Evolutionary conservation across 2,113 vertebrate species (phyloP), one percentile per base, ranked within the genome.

Genomic region (Orientallactaga bullata): DNA sequence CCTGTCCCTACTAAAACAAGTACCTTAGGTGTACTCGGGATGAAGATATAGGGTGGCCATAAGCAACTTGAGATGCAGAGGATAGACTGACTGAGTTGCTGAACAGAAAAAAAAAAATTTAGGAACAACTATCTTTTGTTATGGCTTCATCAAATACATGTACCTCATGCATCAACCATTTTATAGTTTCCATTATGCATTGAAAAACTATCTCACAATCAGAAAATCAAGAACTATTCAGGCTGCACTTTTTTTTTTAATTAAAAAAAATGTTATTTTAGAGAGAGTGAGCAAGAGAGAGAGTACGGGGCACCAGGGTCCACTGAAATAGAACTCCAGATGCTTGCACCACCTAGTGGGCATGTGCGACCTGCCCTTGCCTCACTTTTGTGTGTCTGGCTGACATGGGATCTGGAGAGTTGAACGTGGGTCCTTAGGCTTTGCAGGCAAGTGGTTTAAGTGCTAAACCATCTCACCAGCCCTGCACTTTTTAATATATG

Each of bases 151-250:
- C 51, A 20, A 88, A 61, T 66, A 47, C n/a, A 18, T 39, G 3
- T 74, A 39, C 8, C 21, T 87, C 23, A 47, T 20, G 51, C 72
- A 88, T 83, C 11, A 81, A n/a, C 42, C 58, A 60, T 68, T 24
- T 61, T 66, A 23, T 68, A 74, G 32, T 51, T 92, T 95, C 15
- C 84, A 17, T 85, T 39, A 73, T 94, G 63, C 39, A 63, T 30
- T 68, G 8, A 83, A 89, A 72, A 13, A 51, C 1, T 85, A 0
- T 55, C 6, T 85, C 91, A 17, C 73, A 76, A 51, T 16, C 2
- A 68, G 69, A 17, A 87, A 72, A 61, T 69, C 24, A 74, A 83
- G 18, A 35, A 42, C 28, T 78, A 17, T 81, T 74, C 5, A 16
- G 55, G 55, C 55, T 55, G 55, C 55, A 55, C 7, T 55, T 47